These are phyloP conservation scores for Podilymbus podiceps DNA, from an alignment of 2,113 vertebrate species.

Conservation along the genomic window DNA sequence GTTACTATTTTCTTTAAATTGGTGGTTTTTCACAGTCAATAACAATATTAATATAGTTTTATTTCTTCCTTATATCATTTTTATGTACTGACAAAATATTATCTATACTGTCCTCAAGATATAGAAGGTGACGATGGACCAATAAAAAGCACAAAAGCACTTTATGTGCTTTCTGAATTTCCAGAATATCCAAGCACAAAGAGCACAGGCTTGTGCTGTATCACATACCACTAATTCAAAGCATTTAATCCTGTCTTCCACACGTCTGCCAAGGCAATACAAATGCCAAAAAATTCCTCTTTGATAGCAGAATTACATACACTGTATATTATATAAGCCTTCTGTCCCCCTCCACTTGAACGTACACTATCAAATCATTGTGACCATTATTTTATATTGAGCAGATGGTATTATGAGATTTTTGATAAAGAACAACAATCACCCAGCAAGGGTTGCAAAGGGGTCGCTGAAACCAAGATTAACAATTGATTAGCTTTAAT, in stretches of 20 bases:
- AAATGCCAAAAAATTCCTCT: constrained; percentile 24
- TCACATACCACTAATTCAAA: background rate
- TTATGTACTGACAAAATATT: constrained; percentile 5
- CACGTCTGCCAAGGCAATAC: background rate
- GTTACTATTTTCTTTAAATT: background rate
- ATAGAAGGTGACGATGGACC: background rate
- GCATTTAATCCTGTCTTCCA: background rate
- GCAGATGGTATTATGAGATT: constrained; percentile 68
- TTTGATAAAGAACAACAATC: constrained; percentile 77
- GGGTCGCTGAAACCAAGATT: constrained; percentile 76
- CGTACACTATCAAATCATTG: constrained; percentile 8
- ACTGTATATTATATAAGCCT: background rate
- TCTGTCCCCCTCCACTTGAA: background rate
- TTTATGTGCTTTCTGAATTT: background rate
- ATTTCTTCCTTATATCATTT: constrained; percentile 31
- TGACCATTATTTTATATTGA: constrained; percentile 55
- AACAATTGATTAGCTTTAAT: constrained; percentile 87
- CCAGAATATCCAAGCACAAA: background rate
- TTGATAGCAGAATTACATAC: background rate
- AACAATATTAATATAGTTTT: constrained; percentile 45
- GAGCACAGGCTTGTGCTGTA: background rate
- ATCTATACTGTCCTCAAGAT: background rate
- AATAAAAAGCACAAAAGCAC: background rate
- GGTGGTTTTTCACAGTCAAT: background rate
- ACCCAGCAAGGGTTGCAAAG: constrained; percentile 65